phyloP scores from a whole-genome alignment of 2,888 invertebrate species.

The Ichneumon xanthorius region DNA sequence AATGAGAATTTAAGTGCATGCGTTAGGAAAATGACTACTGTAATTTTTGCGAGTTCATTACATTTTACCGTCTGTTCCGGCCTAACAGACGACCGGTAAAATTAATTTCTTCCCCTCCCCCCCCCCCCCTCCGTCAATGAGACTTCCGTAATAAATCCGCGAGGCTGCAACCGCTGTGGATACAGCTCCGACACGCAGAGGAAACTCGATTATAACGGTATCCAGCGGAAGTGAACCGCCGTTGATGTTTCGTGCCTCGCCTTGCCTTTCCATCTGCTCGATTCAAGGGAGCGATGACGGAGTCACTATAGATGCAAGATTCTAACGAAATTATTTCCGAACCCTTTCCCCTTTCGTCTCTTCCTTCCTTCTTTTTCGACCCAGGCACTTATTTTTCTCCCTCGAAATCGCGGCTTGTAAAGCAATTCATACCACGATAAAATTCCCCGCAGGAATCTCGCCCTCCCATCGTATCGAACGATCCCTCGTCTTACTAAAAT shows the following conservation, averaged over 20 bases:
- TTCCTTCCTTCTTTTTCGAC: neutral
- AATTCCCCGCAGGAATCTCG: neutral
- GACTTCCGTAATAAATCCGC: constrained; percentile 58
- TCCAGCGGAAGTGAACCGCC: constrained; percentile 13
- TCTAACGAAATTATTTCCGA: constrained; percentile 47
- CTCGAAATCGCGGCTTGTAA: neutral
- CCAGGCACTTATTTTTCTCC: neutral
- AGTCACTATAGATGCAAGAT: constrained; percentile 10
- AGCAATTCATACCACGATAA: neutral
- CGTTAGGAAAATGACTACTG: too few relatives aligned
- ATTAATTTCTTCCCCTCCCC: neutral
- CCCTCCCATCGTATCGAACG: neutral
- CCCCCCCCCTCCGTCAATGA: constrained; percentile 43
- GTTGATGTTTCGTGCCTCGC: neutral
- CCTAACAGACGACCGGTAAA: neutral
- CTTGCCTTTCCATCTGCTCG: constrained; percentile 13
- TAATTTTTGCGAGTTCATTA: neutral
- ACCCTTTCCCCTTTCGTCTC: constrained; percentile 18
- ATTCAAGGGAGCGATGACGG: constrained; percentile 38
- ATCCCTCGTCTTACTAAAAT: neutral
- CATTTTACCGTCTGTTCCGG: neutral
- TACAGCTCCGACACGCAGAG: constrained; percentile 40
- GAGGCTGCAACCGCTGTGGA: constrained; percentile 56
- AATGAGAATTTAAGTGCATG: neutral
- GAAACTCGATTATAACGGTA: constrained; percentile 60